Conservation (phyloP, 2,797 vertebrate species). For the Odontamblyopus lacepedii region DNA sequence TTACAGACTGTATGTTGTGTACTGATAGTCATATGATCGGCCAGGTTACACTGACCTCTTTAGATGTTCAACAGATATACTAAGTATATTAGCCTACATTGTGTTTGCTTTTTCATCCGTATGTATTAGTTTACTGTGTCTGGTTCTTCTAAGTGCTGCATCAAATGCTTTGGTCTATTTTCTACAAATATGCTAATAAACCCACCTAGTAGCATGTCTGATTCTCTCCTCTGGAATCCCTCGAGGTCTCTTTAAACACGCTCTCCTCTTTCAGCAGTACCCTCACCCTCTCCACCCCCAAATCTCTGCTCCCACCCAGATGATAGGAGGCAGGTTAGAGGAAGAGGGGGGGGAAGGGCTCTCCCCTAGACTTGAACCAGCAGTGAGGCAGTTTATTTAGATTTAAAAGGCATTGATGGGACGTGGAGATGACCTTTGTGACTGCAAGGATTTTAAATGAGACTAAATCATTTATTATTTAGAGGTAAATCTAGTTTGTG, state of each 20-base stretch:
- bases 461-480: conserved; percentile 11
- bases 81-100: not conserved
- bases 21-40: not conserved
- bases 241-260: conserved; percentile 1
- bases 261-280: not conserved
- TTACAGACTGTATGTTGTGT: not conserved
- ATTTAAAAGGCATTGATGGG: conserved; percentile 34
- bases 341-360: conserved; percentile 1
- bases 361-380: conserved; percentile 8
- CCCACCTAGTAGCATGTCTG: not conserved
- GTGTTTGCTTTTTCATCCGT: not conserved
- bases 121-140: not conserved
- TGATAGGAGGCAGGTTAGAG: not conserved
- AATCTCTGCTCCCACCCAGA: not conserved
- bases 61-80: not conserved
- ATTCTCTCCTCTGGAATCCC: conserved; percentile 12
- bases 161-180: not conserved
- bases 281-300: not conserved
- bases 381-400: conserved; percentile 16
- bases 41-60: not conserved
- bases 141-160: not conserved
- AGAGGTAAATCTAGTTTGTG: not conserved
- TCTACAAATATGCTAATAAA: conserved; percentile 6
- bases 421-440: conserved; percentile 35
- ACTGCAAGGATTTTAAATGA: not conserved